These are phyloP conservation scores for Odontophorus gujanensis DNA, from an alignment of 2,113 vertebrate genomes.

Conservation along the genomic window DNA sequence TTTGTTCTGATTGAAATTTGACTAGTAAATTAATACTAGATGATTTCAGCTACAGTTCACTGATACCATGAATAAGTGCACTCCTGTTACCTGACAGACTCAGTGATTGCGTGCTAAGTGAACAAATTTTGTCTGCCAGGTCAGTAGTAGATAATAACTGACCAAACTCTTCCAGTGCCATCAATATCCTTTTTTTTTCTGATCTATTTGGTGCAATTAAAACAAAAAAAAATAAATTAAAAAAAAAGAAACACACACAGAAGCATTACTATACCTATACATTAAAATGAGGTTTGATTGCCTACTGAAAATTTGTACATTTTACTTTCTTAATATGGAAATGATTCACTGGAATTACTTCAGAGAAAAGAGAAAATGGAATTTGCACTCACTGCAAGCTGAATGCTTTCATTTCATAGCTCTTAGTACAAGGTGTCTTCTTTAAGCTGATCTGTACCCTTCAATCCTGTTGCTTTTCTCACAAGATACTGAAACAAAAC, in stretches of 20 bases:
- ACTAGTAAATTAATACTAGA: neutral
- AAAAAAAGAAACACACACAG: no score
- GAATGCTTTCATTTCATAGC: neutral
- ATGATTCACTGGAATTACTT: neutral
- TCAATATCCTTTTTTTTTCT: neutral
- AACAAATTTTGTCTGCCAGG: neutral
- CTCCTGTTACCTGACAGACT: neutral
- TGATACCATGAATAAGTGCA: neutral
- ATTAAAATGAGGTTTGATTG: conserved; percentile 2
- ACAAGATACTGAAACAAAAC: conserved; percentile 9
- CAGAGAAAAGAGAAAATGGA: neutral
- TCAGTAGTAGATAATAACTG: neutral
- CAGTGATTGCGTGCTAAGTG: neutral
- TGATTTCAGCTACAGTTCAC: neutral
- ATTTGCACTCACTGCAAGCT: neutral
- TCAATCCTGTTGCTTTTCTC: neutral
- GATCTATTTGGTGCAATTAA: neutral
- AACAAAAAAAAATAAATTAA: no score
- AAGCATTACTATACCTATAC: neutral
- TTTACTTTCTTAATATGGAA: neutral
- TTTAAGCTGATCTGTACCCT: neutral
- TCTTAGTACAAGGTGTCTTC: neutral
- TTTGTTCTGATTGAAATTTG: neutral
- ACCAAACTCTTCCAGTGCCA: neutral
- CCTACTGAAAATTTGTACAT: neutral